Base-by-base conservation (phyloP, 2,888 invertebrate species). In the Drosophila merina region DNA sequence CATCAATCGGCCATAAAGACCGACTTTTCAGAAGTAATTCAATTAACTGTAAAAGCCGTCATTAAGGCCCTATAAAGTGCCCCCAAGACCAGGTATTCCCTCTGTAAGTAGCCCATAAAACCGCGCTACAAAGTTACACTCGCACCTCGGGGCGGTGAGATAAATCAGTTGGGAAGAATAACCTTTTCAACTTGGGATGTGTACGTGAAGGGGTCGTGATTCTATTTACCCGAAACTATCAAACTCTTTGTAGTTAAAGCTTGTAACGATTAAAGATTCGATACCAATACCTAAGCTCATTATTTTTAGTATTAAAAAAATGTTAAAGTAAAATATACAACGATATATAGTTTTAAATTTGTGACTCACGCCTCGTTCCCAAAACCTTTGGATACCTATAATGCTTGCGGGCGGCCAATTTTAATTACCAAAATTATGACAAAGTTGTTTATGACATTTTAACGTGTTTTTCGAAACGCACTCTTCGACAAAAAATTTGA, bases 401-500 rank as follows among this genome's bases (percentile, higher is more conserved):
- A 50, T 52, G 77, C 72, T 76, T 68, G 68, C 79, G 77, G 83
- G 77, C 86, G 76, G 83, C 75, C 75, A 87, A 73, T 80, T 88
- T 86, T 88, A 88, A 85, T 88, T 88, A 88, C 72, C 86, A 84
- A 88, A 88, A 87, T 88, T 86, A 86, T 88, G 88, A 88, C 87
- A 87, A 86, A 82, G 88, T 88, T 85, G 88, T 81, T 81, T 87
- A 85, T 73, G 84, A 77, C 83, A 76, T 75, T 85, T 85, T 77
- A 85, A 87, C 87, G 71, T 67, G 76, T 75, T 77, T 79, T 59
- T 75, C 62, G 57, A 3, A 64, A 69, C 63, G 52, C 62, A 69
- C 70, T 73, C 36, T 45, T 30, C 44, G 25, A 31, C 63, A 47
- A 44, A 63, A 84, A 85, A 74, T 76, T 79, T 78, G 77, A 59